Evolutionary conservation across 1,140 invertebrate species (phyloP), one percentile per base, ranked within the genome.

Genomic region (Drosophila equinoxialis): DNA sequence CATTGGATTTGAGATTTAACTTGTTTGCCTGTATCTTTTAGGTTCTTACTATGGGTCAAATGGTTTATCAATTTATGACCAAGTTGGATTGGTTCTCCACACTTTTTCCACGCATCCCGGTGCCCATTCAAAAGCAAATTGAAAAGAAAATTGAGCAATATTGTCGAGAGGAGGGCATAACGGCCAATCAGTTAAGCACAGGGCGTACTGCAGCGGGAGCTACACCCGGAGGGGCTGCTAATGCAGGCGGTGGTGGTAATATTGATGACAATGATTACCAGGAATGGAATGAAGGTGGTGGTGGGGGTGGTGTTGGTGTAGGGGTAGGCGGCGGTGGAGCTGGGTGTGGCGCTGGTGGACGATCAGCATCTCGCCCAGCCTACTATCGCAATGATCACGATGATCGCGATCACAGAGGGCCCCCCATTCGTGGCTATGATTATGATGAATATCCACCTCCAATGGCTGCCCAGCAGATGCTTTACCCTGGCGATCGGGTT

Each of bases 11-110:
- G 10, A 1, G 41, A 55, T n/a, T 23, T 23, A 1, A 6, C 0
- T 8, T 13, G 10, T 26, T 68, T 5, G 10, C 8, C 1, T 51
- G 8, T 51, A 20, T 23, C 3, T 6, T 14, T 14, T 51, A 92
- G 91, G 93, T 95, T 1, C 98, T 98, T 94, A 97, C 96, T 30
- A 98, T 99, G 66, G 99, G 99, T 1, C 96, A 98, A 81, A 96
- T 99, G 93, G 93, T 98, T 1, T 95, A 98, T 54, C 97, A 98
- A 89, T 98, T 98, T 94, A 94, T 99, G 14, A 96, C 97, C 30
- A 99, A 99, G 92, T 93, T 99, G 51, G 98, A 99, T 85, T 99
- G 98, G 98, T 99, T 98, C 93, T 98, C 97, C 3, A 99, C 99
- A 6, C 93, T 99, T 11, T 99, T 99, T 92, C 99, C 99, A 1